A percentile compares a stretch with the other conserved stretches of the same genome.
These are phyloP conservation scores for Tetragonula clypearis DNA, from an alignment of 1,140 invertebrate genomes.

Conservation along the genomic window DNA sequence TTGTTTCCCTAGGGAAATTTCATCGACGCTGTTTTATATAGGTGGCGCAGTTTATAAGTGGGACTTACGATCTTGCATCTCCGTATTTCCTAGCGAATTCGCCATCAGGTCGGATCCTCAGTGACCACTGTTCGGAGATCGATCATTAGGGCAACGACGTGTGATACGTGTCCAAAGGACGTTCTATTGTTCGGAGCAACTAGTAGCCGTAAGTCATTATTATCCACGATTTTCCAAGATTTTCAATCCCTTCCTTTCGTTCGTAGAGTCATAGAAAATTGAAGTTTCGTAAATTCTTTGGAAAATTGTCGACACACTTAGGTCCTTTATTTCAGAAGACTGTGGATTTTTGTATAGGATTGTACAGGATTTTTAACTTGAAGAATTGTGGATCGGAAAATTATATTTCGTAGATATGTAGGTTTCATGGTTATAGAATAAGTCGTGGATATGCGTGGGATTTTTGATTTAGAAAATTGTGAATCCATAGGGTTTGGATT, in stretches of 20 bases:
- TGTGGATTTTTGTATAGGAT: too few relatives aligned
- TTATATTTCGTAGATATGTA: too few relatives aligned
- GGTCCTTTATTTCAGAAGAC: too few relatives aligned
- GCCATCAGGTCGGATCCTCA: conserved; percentile 69
- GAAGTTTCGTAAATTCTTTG: too few relatives aligned
- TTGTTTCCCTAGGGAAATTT: conserved; percentile 42
- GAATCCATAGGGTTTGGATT: too few relatives aligned
- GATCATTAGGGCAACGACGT: neutral
- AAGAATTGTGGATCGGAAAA: too few relatives aligned
- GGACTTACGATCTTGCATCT: conserved; percentile 78
- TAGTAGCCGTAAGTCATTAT: neutral
- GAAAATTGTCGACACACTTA: too few relatives aligned
- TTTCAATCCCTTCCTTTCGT: neutral
- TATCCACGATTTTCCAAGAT: neutral
- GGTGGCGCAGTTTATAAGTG: conserved; percentile 73
- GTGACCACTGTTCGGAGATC: neutral
- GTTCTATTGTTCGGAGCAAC: neutral
- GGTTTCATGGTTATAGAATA: too few relatives aligned
- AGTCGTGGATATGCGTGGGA: too few relatives aligned
- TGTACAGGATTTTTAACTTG: too few relatives aligned
- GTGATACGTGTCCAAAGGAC: neutral
- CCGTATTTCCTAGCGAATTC: conserved; percentile 77
- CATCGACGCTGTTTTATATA: conserved; percentile 60
- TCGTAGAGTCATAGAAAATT: neutral
- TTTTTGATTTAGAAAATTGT: too few relatives aligned